Base-by-base conservation (phyloP, 2,113 vertebrate species). In the Grammomys surdaster region DNA sequence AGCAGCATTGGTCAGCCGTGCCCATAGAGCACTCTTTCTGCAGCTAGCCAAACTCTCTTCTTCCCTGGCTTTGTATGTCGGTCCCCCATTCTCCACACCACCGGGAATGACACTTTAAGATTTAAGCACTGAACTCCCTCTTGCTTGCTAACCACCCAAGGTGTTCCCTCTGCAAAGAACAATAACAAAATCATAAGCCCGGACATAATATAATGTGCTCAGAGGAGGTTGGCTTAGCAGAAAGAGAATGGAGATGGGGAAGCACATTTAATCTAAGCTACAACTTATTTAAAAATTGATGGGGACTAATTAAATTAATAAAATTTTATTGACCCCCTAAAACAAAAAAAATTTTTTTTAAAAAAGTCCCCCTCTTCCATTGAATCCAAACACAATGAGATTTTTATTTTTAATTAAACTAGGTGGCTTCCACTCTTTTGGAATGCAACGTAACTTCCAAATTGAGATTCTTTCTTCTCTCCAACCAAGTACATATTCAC, bases 281-380 rank as follows among this genome's bases (percentile, higher is more conserved):
- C 63, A 80, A 89, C 89, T 94, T 97, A 96, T 91, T 97, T 96
- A 97, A 97, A 98, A 98, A 97, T 96, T 97, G 95, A 97, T 97
- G 95, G 94, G 91, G 87, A 94, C 96, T 95, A 98, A 98, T 97
- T 98, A 97, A 97, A 97, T 97, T 95, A 97, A 97, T 97, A 97
- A 96, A 96, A 96, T 96, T 87, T 96, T 97, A 97, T 96, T 95
- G 95, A 96, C 87, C 96, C 96, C 93, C 87, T 96, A 87, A 96
- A 94, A 96, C 88, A 92, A 95, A 97, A 92, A 95, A 97, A 96
- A 92, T 95, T 90, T 94, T 26, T 67, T 67, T 69, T 33, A 28
- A 54, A 26, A 80, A 58, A 69, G 80, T 48, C 6, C 12, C 72
- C 19, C n/a, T 89, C 60, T 95, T 95, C 80, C 67, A 58, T 0